A percentile compares a stretch with the other conserved stretches of the same genome.
Evolutionary conservation across 2,113 vertebrate species (phyloP).

Genomic region (Aptenodytes forsteri): DNA sequence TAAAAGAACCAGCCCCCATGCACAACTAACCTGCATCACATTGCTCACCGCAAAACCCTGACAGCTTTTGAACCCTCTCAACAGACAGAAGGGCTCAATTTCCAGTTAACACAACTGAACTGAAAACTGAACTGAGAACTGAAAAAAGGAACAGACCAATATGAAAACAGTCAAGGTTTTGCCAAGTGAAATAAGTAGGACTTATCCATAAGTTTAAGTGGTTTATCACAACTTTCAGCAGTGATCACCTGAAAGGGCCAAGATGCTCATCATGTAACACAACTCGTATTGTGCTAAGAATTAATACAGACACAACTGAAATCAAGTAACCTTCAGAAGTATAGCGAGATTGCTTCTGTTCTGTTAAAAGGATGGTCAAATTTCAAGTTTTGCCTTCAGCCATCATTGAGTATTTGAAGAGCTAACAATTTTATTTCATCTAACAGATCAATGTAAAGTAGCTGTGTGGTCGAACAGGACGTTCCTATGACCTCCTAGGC

Average conservation of each 20-base stretch:
- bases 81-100: neutral
- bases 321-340: neutral
- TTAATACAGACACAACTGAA: neutral
- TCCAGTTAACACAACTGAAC: conserved; percentile 25
- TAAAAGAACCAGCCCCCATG: neutral
- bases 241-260: neutral
- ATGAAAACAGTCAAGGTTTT: neutral
- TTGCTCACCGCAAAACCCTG: neutral
- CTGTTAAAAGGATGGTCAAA: neutral
- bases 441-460: neutral
- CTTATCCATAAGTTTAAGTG: neutral
- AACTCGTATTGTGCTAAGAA: neutral
- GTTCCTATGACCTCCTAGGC: neutral
- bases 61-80: neutral
- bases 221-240: neutral
- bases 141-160: conserved; percentile 28
- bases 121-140: conserved; percentile 31
- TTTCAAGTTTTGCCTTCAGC: neutral
- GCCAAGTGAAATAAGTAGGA: neutral
- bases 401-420: neutral
- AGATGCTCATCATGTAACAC: neutral
- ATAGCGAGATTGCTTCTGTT: neutral
- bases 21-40: neutral
- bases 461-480: neutral
- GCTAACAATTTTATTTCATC: neutral